A percentile compares a stretch with the other conserved stretches of the same genome.
Conservation (phyloP, 2,113 vertebrate species). For the Mormyrus iriodes region DNA sequence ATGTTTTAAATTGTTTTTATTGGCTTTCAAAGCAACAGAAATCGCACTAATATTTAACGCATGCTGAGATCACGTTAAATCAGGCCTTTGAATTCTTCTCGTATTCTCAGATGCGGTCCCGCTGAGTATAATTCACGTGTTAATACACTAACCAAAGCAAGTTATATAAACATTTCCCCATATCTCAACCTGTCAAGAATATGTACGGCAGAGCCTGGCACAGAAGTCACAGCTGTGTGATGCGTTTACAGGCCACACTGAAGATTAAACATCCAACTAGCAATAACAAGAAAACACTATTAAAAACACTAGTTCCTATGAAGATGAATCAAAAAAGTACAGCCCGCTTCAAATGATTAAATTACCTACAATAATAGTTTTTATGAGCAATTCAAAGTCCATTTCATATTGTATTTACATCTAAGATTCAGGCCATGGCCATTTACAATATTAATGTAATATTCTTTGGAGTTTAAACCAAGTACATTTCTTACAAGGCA, state of each 20-base stretch:
- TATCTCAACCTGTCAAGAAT: not conserved
- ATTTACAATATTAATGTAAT: not conserved
- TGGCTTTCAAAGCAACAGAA: not conserved
- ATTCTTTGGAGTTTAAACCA: not conserved
- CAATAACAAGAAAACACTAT: not conserved
- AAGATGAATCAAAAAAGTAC: not conserved
- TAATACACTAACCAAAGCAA: not conserved
- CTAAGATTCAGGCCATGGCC: not conserved
- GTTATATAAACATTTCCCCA: not conserved
- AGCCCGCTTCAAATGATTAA: not conserved
- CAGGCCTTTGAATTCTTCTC: not conserved
- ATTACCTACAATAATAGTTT: not conserved
- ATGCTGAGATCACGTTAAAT: not conserved
- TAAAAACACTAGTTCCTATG: not conserved
- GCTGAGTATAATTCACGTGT: not conserved
- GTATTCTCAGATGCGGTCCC: not conserved
- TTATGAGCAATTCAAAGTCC: not conserved
- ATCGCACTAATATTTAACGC: not conserved
- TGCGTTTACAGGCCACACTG: not conserved
- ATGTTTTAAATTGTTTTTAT: constrained; percentile 13
- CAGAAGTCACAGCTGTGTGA: not conserved
- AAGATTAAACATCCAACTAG: not conserved
- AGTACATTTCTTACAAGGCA: not conserved
- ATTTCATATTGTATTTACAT: not conserved
- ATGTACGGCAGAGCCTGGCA: not conserved